phyloP scores from a whole-genome alignment of 2,113 vertebrate genomes.

The Riparia riparia region DNA sequence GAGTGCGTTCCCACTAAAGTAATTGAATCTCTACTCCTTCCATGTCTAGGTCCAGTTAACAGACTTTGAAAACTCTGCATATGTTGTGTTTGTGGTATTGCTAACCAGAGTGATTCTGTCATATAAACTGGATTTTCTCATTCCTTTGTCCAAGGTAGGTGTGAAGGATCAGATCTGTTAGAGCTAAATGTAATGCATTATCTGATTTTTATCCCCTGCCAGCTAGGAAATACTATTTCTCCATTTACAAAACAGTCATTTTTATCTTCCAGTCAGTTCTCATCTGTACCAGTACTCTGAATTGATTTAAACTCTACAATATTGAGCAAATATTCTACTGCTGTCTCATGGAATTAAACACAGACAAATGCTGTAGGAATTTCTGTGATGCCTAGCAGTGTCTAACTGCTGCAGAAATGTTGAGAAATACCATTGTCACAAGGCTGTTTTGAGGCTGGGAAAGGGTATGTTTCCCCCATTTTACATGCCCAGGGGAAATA shows the following conservation, averaged over 20 bases:
- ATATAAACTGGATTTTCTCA: slow-evolving; percentile 96
- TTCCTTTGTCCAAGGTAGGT: slow-evolving; percentile 94
- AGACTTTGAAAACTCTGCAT: slow-evolving; percentile 97
- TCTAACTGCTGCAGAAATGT: neutral
- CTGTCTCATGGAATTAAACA: neutral
- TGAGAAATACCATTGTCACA: neutral
- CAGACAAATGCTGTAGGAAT: neutral
- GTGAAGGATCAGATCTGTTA: neutral
- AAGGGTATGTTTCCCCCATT: neutral
- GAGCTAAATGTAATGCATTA: neutral
- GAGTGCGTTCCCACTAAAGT: neutral
- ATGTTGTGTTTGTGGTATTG: slow-evolving; percentile 96
- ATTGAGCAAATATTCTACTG: neutral
- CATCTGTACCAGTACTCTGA: neutral
- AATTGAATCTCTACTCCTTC: neutral
- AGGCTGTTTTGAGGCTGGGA: neutral
- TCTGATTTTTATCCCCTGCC: neutral
- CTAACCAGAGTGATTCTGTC: slow-evolving; percentile 97
- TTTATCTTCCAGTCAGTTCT: neutral
- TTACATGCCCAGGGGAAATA: neutral
- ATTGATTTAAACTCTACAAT: neutral
- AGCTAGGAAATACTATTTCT: neutral
- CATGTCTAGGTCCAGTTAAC: slow-evolving; percentile 90
- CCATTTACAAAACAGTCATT: neutral
- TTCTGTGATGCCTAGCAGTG: neutral